phyloP scores from a whole-genome alignment of 2,113 vertebrate genomes.

The Brienomyrus brachyistius region DNA sequence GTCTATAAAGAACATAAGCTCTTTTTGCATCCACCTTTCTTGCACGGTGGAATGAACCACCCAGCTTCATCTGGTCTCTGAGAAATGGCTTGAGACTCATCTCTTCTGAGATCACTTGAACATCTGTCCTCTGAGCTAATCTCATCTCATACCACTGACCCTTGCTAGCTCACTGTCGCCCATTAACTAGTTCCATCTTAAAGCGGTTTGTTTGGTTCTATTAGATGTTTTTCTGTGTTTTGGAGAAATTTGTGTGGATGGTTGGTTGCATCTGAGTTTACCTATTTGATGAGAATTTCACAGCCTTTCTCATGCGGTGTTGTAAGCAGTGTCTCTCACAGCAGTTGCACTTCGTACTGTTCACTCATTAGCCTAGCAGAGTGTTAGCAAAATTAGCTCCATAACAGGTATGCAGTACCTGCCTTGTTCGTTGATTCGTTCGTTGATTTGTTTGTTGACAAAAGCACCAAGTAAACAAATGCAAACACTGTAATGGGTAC shows the following conservation, averaged over 20 bases:
- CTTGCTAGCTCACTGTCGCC: neutral
- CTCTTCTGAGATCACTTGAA: neutral
- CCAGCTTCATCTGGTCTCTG: neutral
- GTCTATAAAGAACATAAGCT: neutral
- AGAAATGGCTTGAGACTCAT: neutral
- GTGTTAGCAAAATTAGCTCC: neutral
- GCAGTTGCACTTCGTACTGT: neutral
- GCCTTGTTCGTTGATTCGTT: neutral
- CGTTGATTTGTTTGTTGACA: neutral
- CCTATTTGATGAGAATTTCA: neutral
- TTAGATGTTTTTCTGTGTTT: neutral
- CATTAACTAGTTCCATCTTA: neutral
- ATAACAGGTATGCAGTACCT: neutral
- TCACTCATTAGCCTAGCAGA: neutral
- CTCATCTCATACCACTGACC: neutral
- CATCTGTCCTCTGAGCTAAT: neutral
- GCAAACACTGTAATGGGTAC: neutral
- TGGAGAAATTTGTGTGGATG: neutral
- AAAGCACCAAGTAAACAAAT: neutral
- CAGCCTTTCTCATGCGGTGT: neutral
- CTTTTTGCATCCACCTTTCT: neutral
- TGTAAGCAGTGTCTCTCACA: neutral
- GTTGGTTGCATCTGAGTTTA: neutral
- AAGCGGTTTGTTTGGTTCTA: neutral
- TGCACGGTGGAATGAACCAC: neutral